phyloP scores from a whole-genome alignment of 2,113 vertebrate genomes.

The Muscicapa adusta region DNA sequence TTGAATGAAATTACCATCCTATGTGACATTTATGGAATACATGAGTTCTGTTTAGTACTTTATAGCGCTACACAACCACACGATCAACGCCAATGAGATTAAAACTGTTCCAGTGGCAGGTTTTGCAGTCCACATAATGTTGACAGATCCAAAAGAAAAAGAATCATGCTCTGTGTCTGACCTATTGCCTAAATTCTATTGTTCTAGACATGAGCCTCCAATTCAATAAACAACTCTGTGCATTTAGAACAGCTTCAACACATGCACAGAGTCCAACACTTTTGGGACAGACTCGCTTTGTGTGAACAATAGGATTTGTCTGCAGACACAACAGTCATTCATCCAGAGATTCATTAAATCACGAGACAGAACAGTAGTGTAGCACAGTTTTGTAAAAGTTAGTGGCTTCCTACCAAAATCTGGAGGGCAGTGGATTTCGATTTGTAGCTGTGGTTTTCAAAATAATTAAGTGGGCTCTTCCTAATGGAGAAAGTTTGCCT shows the following conservation, averaged over 20 bases:
- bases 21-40: background rate
- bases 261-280: background rate
- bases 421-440: background rate
- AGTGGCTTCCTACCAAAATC: background rate
- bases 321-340: background rate
- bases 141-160: background rate
- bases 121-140: background rate
- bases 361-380: background rate
- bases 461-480: background rate
- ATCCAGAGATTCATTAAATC: background rate
- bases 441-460: background rate
- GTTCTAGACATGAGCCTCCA: background rate
- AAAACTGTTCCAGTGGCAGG: background rate
- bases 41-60: background rate
- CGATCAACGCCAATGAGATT: background rate
- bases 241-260: background rate
- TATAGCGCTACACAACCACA: background rate
- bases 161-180: background rate
- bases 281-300: background rate
- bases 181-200: background rate
- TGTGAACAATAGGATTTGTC: background rate
- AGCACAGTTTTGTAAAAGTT: background rate
- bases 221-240: background rate
- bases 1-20: background rate
- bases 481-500: background rate